Evolutionary conservation across 1,140 invertebrate genomes (phyloP), one percentile per base, ranked within the genome.

Genomic region (Teleogryllus occipitalis): DNA sequence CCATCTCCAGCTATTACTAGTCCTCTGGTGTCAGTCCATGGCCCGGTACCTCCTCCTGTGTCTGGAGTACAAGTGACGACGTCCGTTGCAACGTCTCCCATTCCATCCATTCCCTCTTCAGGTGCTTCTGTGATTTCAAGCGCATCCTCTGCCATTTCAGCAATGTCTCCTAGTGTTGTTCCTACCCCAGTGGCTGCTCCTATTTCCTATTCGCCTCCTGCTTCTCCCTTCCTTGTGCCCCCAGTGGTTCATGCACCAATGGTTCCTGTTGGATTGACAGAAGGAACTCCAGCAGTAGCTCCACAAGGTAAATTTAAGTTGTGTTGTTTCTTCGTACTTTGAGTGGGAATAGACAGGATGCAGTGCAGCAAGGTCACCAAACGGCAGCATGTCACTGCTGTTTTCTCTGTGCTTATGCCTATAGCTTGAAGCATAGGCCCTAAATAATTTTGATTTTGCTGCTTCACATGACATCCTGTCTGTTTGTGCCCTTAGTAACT

Each of bases 181-280:
- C 82, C 83, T 39, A 12, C 83, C 27, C 82, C 82, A 18, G 54
- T 83, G 21, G 78, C 83, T 54, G 80, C 83, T 48, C 48, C 76
- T 21, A 65, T 65, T 65, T 47, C 46, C 10, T 80, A 54, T 79
- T 81, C 54, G 8, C 54, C 14, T 72, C 74, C 15, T 39, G 73
- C 78, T 10, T 79, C 80, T 22, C 22, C 80, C 49, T 79, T 81
- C 74, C 27, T 78, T 2, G 81, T 80, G n/a, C 47, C 54, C 3
- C 18, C 77, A 5, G 81, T 74, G 21, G 78, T 79, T 47, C 79
- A 80, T 27, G 48, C 75, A 14, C 48, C 79, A 78, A n/a, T 81
- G 48, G 54, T 77, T 54, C 15, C 22, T 74, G 46, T 27, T 74
- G 22, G 15, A 46, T 15, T 77, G 7, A 8, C 48, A 46, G 74